phyloP scores from a whole-genome alignment of 2,888 invertebrate genomes.

The Tyria jacobaeae region DNA sequence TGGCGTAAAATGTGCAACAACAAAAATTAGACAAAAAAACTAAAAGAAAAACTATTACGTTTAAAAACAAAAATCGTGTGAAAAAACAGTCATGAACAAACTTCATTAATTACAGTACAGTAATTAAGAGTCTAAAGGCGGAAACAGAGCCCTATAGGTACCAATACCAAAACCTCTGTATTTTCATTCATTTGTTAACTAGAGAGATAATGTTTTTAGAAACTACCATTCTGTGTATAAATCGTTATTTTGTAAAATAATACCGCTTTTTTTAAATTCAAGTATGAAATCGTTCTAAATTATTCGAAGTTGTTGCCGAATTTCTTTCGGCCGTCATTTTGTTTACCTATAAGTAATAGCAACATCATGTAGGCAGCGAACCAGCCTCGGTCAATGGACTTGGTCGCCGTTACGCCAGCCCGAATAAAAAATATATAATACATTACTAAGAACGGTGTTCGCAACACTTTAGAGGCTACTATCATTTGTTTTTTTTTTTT shows the following conservation, averaged over 20 bases:
- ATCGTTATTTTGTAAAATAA: background rate
- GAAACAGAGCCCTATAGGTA: too few relatives aligned
- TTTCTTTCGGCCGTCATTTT: conserved; percentile 24
- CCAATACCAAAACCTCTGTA: too few relatives aligned
- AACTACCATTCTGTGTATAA: background rate
- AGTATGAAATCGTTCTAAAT: conserved; percentile 10
- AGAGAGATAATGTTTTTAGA: background rate
- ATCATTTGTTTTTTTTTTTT: conserved; percentile 25
- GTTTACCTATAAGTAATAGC: conserved; percentile 39
- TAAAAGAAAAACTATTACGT: too few relatives aligned
- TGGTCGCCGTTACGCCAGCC: conserved; percentile 36
- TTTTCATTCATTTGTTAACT: too few relatives aligned
- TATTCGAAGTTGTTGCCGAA: conserved; percentile 8
- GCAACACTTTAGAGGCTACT: conserved; percentile 32
- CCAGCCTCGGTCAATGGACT: conserved; percentile 41
- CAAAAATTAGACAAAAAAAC: too few relatives aligned
- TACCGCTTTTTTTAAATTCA: background rate
- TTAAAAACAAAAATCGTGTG: too few relatives aligned
- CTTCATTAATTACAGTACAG: too few relatives aligned
- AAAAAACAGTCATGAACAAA: too few relatives aligned
- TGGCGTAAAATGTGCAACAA: too few relatives aligned
- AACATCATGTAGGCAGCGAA: conserved; percentile 43
- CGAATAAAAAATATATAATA: conserved; percentile 31
- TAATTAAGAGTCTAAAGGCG: too few relatives aligned
- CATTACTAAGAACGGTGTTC: conserved; percentile 35